Base-by-base conservation (phyloP, 2,888 invertebrate genomes). In the Pseudoips prasinana region DNA sequence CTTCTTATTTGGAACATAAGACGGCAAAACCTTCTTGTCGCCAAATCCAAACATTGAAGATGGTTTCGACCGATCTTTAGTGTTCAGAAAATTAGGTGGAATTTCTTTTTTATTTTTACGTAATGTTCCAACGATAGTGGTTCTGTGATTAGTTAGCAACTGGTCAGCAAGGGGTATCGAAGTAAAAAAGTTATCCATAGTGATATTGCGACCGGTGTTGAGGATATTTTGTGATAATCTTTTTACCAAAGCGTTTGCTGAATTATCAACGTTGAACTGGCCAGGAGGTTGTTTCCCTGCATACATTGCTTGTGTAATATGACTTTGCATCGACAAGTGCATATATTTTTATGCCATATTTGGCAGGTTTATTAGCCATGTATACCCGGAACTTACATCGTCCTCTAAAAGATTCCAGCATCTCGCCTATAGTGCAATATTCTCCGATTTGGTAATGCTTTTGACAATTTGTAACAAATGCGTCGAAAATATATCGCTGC, bases 1-100 rank as follows among this genome's bases (percentile, higher is more conserved):
- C 10, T 44, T 58, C 40, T 42, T 47, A 7, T 47, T 47, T 29
- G 61, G 60, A 3, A 47, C 38, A 38, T 46, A 60, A 11, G 55
- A 56, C 26, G 58, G 8, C 7, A 50, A 10, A 20, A 39, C 27
- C 14, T 33, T 34, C 9, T 33, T 25, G 8, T 38, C 29, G 10
- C 33, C 33, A 31, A 40, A 46, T 20, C 40, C 35, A 26, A 43
- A 46, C 14, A 39, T 40, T 24, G 38, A 11, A 30, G 10, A 18
- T 23, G 32, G 40, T 17, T 33, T 41, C 7, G 17, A 7, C 22
- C 40, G 5, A 22, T 43, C 33, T 28, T 37, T 31, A 7, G 30
- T 33, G 7, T 10, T 29, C 26, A 39, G 14, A 33, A 43, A 44
- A 14, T 3, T 7, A 24, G 37, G 23, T 25, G 47, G 33, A 24